Conservation (phyloP, 2,888 invertebrate genomes). For the Conomelus anceps region DNA sequence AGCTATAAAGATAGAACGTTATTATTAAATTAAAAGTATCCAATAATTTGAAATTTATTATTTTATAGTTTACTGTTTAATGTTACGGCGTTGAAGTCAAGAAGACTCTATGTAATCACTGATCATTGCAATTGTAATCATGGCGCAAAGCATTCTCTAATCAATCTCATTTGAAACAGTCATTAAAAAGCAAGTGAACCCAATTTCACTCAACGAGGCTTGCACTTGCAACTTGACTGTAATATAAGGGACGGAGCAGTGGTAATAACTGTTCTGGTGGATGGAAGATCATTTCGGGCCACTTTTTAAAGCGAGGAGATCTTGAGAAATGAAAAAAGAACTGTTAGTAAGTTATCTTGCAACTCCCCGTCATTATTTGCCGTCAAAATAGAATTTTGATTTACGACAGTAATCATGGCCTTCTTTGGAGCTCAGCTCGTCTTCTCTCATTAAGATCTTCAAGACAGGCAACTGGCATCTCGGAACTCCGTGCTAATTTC, state of each 20-base stretch:
- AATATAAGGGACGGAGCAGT: neutral
- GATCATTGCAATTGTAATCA: neutral
- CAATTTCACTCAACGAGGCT: neutral
- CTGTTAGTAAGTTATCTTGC: neutral
- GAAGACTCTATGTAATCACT: too few species aligned
- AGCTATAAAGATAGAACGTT: too few species aligned
- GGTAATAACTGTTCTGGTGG: neutral
- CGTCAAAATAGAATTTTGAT: neutral
- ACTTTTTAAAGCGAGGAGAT: neutral
- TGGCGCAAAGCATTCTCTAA: neutral
- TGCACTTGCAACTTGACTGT: neutral
- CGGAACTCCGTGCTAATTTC: neutral
- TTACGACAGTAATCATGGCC: neutral
- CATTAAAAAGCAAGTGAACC: neutral
- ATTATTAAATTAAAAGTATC: too few species aligned
- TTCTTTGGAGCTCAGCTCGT: neutral
- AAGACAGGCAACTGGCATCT: neutral
- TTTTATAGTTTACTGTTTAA: neutral
- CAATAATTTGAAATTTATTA: too few species aligned
- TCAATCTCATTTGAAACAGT: neutral
- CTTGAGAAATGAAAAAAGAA: neutral
- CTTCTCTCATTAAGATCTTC: neutral
- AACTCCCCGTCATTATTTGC: neutral
- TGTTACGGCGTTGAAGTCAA: too few species aligned
- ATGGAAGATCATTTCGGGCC: neutral